Percentiles rank a stretch among this genome's conserved stretches.
These are phyloP conservation scores for Oxygymnocypris stewartii DNA, from an alignment of 2,113 vertebrate genomes.

Conservation along the genomic window DNA sequence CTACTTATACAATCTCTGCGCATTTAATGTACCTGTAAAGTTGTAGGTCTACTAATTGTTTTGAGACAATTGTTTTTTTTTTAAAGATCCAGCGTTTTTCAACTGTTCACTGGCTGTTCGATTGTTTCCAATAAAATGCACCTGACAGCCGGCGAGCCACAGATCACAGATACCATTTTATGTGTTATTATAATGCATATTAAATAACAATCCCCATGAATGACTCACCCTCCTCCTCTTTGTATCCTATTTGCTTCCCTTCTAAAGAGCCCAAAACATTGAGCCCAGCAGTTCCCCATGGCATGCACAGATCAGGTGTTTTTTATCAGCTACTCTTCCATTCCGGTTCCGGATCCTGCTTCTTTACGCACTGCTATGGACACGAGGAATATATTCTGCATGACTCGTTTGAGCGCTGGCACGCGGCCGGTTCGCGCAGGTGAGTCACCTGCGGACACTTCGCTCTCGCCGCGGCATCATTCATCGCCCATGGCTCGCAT, in stretches of 20 bases:
- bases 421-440: constrained; percentile 15
- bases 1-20: not conserved
- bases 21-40: not conserved
- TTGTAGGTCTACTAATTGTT: not conserved
- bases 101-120: not conserved
- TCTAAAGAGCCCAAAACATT: constrained; percentile 70
- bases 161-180: not conserved
- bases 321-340: constrained; percentile 47
- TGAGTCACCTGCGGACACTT: constrained; percentile 9
- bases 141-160: not conserved
- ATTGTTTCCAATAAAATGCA: not conserved
- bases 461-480: not conserved
- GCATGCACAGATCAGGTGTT: constrained; percentile 62
- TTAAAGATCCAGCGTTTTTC: not conserved
- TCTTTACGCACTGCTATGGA: not conserved
- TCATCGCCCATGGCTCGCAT: not conserved
- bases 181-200: not conserved
- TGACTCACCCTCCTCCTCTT: constrained; percentile 75
- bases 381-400: not conserved
- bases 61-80: not conserved
- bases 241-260: constrained; percentile 74
- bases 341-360: not conserved
- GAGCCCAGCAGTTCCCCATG: constrained; percentile 79
- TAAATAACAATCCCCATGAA: not conserved
- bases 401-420: not conserved